A percentile compares a stretch with the other conserved stretches of the same genome.
Evolutionary conservation across 2,797 vertebrate genomes (phyloP).

Genomic region (Hephaestus fuliginosus): DNA sequence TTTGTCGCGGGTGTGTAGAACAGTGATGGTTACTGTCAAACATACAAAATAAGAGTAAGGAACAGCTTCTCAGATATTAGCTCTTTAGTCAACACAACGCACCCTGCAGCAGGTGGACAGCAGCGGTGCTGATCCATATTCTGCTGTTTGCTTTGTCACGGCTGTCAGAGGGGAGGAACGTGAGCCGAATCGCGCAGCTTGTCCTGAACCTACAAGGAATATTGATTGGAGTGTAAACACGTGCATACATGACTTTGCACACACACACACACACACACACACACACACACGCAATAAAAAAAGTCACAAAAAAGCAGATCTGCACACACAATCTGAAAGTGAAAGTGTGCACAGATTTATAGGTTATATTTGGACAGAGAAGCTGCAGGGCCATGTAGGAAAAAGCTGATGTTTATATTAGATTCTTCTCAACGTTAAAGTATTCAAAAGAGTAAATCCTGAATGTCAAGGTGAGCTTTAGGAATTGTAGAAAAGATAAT

Average conservation of each 20-base stretch:
- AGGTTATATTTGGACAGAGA: background rate
- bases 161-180: constrained; percentile 53
- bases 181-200: constrained; percentile 39
- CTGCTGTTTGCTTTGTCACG: constrained; percentile 60
- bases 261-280: background rate
- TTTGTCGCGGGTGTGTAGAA: constrained; percentile 8
- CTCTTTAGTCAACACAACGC: constrained; percentile 32
- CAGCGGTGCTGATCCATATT: constrained; percentile 54
- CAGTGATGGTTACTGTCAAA: background rate
- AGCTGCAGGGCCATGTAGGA: background rate
- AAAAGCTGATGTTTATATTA: background rate
- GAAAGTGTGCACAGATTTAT: background rate
- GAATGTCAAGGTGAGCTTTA: background rate
- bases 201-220: constrained; percentile 41
- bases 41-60: background rate
- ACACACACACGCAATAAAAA: background rate
- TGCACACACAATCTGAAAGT: background rate
- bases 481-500: background rate
- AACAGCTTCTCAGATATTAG: constrained; percentile 25
- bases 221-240: constrained; percentile 40
- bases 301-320: background rate
- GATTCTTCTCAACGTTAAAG: background rate
- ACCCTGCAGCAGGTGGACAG: constrained; percentile 41
- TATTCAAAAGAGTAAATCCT: constrained; percentile 4
- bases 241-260: background rate